These are phyloP conservation scores for Platerodrilus igneus DNA, from an alignment of 2,888 invertebrate species.

Conservation along the genomic window DNA sequence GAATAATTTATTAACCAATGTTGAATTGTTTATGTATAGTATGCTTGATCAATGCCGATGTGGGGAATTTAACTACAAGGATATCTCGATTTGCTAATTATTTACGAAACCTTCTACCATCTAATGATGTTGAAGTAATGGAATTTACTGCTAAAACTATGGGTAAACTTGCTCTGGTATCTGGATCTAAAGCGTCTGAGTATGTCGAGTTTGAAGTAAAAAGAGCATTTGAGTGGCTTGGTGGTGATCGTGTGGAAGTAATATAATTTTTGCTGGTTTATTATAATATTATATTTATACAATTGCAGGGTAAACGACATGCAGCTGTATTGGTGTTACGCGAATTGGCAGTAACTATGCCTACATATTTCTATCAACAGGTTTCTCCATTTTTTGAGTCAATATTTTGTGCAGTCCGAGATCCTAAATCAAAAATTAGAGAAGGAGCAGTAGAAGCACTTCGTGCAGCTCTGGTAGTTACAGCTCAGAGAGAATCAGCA, in stretches of 20 bases:
- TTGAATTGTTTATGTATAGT: slow-evolving; percentile 61
- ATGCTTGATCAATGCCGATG: slow-evolving; percentile 88
- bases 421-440: slow-evolving; percentile 85
- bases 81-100: slow-evolving; percentile 92
- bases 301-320: slow-evolving; percentile 68
- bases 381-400: slow-evolving; percentile 90
- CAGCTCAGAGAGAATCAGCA: slow-evolving; percentile 92
- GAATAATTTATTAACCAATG: slow-evolving; percentile 9
- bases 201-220: slow-evolving; percentile 98
- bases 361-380: slow-evolving; percentile 95
- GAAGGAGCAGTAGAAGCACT: slow-evolving; percentile 92
- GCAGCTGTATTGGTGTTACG: slow-evolving; percentile 88
- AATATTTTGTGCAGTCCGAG: slow-evolving; percentile 86
- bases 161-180: slow-evolving; percentile 84
- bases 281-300: slow-evolving; percentile 9
- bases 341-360: slow-evolving; percentile 92
- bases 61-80: slow-evolving; percentile 84
- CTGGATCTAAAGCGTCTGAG: slow-evolving; percentile 91
- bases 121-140: slow-evolving; percentile 89
- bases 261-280: neutral
- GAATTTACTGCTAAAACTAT: slow-evolving; percentile 94
- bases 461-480: slow-evolving; percentile 91
- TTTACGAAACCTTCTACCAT: slow-evolving; percentile 82
- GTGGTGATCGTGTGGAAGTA: slow-evolving; percentile 81
- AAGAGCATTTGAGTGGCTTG: slow-evolving; percentile 92